A percentile compares a stretch with the other conserved stretches of the same genome.
Conservation (phyloP, 2,797 vertebrate genomes). For the Ceryle rudis region DNA sequence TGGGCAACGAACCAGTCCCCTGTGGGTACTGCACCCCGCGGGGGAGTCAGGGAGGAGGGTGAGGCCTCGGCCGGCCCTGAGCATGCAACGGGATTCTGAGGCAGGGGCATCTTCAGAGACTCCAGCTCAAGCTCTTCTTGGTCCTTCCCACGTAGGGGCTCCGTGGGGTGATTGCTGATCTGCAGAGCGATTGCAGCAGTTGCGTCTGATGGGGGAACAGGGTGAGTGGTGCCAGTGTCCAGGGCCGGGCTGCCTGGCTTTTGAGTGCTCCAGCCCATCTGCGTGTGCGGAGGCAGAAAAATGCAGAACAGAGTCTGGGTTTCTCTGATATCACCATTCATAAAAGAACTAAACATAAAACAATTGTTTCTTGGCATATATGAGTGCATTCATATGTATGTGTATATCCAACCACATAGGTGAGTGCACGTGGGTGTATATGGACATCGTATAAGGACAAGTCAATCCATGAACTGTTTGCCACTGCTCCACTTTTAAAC, state of each 20-base stretch:
- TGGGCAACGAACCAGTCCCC: not conserved
- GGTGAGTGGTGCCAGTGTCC: not conserved
- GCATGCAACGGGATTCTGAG: not conserved
- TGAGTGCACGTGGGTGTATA: accelerated
- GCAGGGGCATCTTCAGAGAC: not conserved
- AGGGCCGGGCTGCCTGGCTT: not conserved
- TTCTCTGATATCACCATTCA: accelerated
- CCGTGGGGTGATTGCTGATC: not conserved
- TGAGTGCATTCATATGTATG: accelerated
- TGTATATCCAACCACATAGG: accelerated
- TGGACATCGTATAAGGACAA: accelerated
- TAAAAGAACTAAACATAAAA: accelerated
- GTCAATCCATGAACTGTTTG: accelerated
- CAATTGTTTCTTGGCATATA: accelerated
- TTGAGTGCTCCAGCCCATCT: accelerated
- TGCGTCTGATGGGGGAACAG: not conserved
- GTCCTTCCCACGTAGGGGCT: not conserved
- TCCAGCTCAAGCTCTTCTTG: no score
- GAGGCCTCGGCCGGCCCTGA: not conserved
- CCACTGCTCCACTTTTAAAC: not conserved
- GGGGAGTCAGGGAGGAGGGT: not conserved
- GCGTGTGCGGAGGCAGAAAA: accelerated
- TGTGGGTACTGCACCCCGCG: not conserved
- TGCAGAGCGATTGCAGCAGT: not conserved
- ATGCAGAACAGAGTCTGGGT: accelerated